Base-by-base conservation (phyloP, 2,888 invertebrate genomes). In the Biston stratarius region DNA sequence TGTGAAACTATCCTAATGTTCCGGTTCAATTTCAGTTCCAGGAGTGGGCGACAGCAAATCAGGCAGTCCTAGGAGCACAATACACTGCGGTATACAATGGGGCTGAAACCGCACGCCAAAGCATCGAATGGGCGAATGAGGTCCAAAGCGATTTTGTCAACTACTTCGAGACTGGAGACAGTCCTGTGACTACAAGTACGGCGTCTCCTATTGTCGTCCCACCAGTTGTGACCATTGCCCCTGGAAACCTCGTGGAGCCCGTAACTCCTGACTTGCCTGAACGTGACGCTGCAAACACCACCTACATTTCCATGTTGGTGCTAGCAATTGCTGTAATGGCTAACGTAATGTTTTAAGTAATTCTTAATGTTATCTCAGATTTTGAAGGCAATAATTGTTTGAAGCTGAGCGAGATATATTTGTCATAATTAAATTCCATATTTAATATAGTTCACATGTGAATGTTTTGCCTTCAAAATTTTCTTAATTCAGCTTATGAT, bases 21-120 rank as follows among this genome's bases (percentile, higher is more conserved):
- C 42, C 11, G 5, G 10, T 38, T 24, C 51, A 36, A 33, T 77
- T 74, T 12, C 82, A 94, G 94, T 92, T 89, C 82, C 80, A 83
- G 80, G 38, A 48, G 5, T 94, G 93, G 93, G 88, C 82, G 0
- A 78, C 68, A 2, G 8, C 53, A 0, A 84, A 77, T 58, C 77
- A 77, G 51, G 73, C 47, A 0, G 42, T 6, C 0, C 73, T 92
- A n/a, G 85, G 83, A 1, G 14, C 42, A 5, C 59, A 72, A 2
- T 87, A 79, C 64, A 40, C 69, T 6, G 6, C 52, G 0, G 80
- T 90, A 0, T 73, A 74, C 57, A 71, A 69, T 0, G 80, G 75
- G 0, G 86, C 89, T 0, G 72, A 77, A 6, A 34, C 58, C 0
- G 75, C 87, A 0, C 77, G 80, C 0, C 34, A 75, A 1, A 85